phyloP scores from a whole-genome alignment of 2,888 invertebrate species.

The Loripinus fragilis region DNA sequence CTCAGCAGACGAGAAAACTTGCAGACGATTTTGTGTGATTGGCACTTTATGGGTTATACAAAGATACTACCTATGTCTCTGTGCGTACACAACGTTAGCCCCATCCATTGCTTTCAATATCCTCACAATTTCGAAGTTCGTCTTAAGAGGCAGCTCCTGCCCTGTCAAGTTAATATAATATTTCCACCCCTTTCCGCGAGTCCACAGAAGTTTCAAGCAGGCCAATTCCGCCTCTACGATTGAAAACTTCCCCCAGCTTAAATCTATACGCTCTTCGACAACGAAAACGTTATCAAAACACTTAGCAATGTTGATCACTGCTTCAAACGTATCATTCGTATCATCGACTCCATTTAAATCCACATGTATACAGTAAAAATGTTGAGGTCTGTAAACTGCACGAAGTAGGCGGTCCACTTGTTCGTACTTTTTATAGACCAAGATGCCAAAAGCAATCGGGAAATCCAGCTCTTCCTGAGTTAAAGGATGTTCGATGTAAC shows the following conservation, averaged over 20 bases:
- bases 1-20: no score
- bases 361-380: slow-evolving; percentile 72
- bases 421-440: slow-evolving; percentile 58
- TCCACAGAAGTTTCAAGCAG: slow-evolving; percentile 69
- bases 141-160: slow-evolving; percentile 41
- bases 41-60: no score
- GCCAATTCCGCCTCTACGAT: slow-evolving; percentile 68
- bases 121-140: slow-evolving; percentile 41
- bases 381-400: slow-evolving; percentile 67
- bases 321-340: slow-evolving; percentile 34
- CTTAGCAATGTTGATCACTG: slow-evolving; percentile 36
- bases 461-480: slow-evolving; percentile 48
- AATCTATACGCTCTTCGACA: slow-evolving; percentile 50
- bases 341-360: slow-evolving; percentile 49
- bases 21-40: no score
- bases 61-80: neutral
- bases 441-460: slow-evolving; percentile 63
- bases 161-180: slow-evolving; percentile 46
- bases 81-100: slow-evolving; percentile 28
- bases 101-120: slow-evolving; percentile 34
- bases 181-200: slow-evolving; percentile 26
- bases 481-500: slow-evolving; percentile 31
- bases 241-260: slow-evolving; percentile 69
- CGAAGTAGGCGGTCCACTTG: slow-evolving; percentile 64
- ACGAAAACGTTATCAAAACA: slow-evolving; percentile 67